These are phyloP conservation scores for Rhynchonema sp. DNA, from an alignment of 2,888 invertebrate genomes.

Conservation along the genomic window DNA sequence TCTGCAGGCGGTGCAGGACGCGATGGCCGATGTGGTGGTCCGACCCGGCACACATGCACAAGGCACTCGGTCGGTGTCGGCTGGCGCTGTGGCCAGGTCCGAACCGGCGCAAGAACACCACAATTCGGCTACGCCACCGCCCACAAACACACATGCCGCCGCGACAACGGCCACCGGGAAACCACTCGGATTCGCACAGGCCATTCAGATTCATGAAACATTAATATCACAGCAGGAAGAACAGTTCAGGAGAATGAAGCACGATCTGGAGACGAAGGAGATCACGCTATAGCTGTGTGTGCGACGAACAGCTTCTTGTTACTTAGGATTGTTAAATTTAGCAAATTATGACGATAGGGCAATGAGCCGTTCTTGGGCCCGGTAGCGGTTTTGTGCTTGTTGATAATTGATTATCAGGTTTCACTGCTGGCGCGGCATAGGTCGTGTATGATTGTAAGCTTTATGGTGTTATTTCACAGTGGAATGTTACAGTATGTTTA, in stretches of 20 bases:
- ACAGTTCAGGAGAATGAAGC: neutral
- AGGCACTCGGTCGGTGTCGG: neutral
- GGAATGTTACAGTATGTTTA: no score
- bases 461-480: no score
- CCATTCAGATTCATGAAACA: neutral
- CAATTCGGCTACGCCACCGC: neutral
- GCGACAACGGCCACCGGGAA: neutral
- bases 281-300: neutral
- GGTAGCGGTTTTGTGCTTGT: no score
- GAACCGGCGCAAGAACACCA: neutral
- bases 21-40: neutral
- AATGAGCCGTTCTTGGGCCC: no score
- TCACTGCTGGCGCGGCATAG: no score
- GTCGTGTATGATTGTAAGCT: no score
- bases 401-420: no score
- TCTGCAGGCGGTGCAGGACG: conserved; percentile 1
- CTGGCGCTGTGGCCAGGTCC: neutral
- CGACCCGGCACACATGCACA: neutral
- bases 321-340: no score
- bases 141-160: neutral
- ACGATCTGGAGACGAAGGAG: neutral
- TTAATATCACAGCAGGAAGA: neutral
- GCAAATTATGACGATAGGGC: no score
- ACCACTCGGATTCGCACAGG: neutral
- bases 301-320: no score